A percentile compares a stretch with the other conserved stretches of the same genome.
Evolutionary conservation across 2,797 vertebrate genomes (phyloP).

Genomic region (Labeo calbasu): DNA sequence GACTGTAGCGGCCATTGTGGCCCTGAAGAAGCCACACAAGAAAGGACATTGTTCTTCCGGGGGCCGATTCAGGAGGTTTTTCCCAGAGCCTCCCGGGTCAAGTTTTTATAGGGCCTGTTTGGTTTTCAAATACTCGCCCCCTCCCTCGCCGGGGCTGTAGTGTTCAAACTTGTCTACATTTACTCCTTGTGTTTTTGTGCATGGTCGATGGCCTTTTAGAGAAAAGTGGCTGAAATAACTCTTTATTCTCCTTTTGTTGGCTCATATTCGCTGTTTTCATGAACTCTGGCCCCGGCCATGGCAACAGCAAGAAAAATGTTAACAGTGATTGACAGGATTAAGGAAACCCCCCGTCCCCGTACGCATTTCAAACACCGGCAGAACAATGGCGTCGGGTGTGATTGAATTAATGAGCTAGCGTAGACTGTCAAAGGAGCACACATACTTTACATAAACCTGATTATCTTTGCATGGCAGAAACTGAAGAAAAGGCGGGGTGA

Average conservation of each 20-base stretch:
- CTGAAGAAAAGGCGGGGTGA: conserved; percentile 81
- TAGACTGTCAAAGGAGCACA: conserved; percentile 99
- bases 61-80: conserved; percentile 94
- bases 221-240: conserved; percentile 91
- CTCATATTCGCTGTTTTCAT: conserved; percentile 99
- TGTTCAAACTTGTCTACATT: conserved; percentile 98
- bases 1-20: conserved; percentile 92
- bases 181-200: conserved; percentile 97
- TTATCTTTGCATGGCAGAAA: conserved; percentile 99
- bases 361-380: conserved; percentile 99
- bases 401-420: conserved; percentile 99
- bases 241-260: conserved; percentile 99
- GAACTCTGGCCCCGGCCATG: conserved; percentile 99
- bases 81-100: conserved; percentile 99
- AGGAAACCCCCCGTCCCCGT: conserved; percentile 90
- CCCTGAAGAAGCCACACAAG: conserved; percentile 83
- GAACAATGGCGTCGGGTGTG: conserved; percentile 98
- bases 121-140: conserved; percentile 92
- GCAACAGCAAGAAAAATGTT: conserved; percentile 99
- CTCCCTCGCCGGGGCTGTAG: conserved; percentile 82
- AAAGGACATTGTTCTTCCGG: conserved; percentile 90
- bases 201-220: conserved; percentile 97
- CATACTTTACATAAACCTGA: conserved; percentile 99
- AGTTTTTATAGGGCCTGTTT: conserved; percentile 97
- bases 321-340: conserved; percentile 99